A percentile compares a stretch with the other conserved stretches of the same genome.
These are phyloP conservation scores for Pelobates cultripes DNA, from an alignment of 2,797 vertebrate species.

Conservation along the genomic window DNA sequence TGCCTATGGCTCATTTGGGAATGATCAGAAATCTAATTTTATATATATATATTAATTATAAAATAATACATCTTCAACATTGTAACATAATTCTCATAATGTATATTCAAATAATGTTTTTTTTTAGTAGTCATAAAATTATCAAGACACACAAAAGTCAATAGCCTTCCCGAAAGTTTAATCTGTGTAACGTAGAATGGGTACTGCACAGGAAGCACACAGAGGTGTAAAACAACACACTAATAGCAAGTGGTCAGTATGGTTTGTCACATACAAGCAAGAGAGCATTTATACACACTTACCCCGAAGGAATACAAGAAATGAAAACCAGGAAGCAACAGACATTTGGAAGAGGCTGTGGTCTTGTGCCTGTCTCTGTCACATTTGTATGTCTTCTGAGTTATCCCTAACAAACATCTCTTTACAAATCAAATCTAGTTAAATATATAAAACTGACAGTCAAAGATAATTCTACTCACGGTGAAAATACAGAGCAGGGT, in stretches of 20 bases:
- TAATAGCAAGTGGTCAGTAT: slow-evolving; percentile 68
- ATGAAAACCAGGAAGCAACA: slow-evolving; percentile 45
- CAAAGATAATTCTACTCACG: slow-evolving; percentile 64
- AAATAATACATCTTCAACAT: too few species aligned
- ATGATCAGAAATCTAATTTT: too few species aligned
- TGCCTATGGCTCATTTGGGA: too few species aligned
- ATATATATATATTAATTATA: too few species aligned
- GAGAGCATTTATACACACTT: slow-evolving; percentile 55
- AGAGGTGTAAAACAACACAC: slow-evolving; percentile 69
- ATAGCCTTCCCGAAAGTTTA: slow-evolving; percentile 83
- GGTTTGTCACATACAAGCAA: slow-evolving; percentile 62
- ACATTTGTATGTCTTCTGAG: slow-evolving; percentile 1
- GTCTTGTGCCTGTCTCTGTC: slow-evolving; percentile 27
- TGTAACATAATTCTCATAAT: too few species aligned
- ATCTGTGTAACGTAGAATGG: slow-evolving; percentile 81
- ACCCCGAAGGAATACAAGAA: slow-evolving; percentile 55
- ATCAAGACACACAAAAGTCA: slow-evolving; percentile 38
- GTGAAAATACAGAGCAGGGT: slow-evolving; percentile 61
- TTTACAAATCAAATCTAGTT: slow-evolving; percentile 68
- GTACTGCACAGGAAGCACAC: slow-evolving; percentile 80
- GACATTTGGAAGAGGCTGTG: slow-evolving; percentile 45
- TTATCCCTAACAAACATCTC: slow-evolving; percentile 62
- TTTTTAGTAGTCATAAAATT: too few species aligned
- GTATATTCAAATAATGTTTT: too few species aligned
- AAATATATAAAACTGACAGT: slow-evolving; percentile 64